A percentile compares a stretch with the other conserved stretches of the same genome.
Conservation (phyloP, 1,140 invertebrate genomes). For the Brachionus plicatilis region DNA sequence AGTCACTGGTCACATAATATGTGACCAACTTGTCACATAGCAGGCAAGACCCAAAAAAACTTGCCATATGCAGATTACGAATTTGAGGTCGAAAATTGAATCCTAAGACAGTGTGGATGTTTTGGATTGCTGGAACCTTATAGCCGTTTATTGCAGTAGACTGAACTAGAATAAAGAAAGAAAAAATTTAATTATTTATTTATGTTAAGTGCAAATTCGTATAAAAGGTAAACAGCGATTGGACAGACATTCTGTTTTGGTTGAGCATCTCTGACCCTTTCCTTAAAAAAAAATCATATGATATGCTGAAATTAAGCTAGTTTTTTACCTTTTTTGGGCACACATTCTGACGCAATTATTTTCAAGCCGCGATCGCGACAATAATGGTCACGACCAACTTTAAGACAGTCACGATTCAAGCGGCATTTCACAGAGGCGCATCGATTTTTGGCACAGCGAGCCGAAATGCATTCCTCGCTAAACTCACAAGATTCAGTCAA, state of each 20-base stretch:
- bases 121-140: too few species aligned
- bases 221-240: not conserved
- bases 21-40: too few species aligned
- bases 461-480: not conserved
- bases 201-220: not conserved
- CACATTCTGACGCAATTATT: not conserved
- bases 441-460: not conserved
- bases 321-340: not conserved
- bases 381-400: not conserved
- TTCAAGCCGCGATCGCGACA: not conserved
- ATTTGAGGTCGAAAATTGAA: too few species aligned
- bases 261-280: not conserved
- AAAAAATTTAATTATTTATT: not conserved
- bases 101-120: too few species aligned
- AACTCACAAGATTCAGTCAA: conserved; percentile 1
- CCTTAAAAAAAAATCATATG: not conserved
- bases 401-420: not conserved
- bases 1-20: too few species aligned
- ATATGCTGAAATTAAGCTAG: not conserved
- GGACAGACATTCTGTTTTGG: not conserved
- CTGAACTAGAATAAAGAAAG: not conserved
- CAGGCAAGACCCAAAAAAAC: too few species aligned
- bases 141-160: too few species aligned
- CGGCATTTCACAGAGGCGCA: not conserved
- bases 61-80: too few species aligned